phyloP scores from a whole-genome alignment of 1,140 invertebrate species.

The Tetramorium alpestre region DNA sequence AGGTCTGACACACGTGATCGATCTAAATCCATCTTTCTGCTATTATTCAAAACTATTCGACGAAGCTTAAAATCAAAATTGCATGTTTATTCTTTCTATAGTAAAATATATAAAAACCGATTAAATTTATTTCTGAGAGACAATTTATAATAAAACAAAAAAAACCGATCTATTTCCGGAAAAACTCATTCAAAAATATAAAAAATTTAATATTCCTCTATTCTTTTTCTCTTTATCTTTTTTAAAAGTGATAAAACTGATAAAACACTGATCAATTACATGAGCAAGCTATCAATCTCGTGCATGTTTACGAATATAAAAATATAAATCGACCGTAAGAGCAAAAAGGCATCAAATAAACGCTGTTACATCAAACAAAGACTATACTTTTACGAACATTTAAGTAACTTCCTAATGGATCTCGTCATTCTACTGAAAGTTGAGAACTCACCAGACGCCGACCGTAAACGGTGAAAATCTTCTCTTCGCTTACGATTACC shows the following conservation, averaged over 20 bases:
- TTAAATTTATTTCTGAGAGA: no score
- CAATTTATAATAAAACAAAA: background rate
- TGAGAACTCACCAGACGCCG: constrained; percentile 69
- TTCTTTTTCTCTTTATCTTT: background rate
- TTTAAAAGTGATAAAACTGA: background rate
- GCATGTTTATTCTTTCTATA: background rate
- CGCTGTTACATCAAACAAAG: constrained; percentile 63
- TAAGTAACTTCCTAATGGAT: constrained; percentile 78
- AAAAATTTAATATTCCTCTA: background rate
- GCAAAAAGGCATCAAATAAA: constrained; percentile 54
- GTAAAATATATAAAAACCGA: background rate
- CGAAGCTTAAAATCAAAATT: background rate
- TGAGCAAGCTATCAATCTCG: background rate
- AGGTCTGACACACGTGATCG: background rate
- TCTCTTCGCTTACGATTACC: constrained; percentile 4
- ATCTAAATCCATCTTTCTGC: background rate
- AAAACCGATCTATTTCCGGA: background rate
- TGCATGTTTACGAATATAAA: constrained; percentile 13
- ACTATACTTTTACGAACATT: constrained; percentile 74
- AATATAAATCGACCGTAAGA: constrained; percentile 21
- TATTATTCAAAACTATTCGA: background rate
- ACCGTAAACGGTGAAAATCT: constrained; percentile 48
- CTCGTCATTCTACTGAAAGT: constrained; percentile 67
- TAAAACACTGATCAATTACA: constrained; percentile 14
- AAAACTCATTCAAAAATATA: background rate